Percentiles rank a stretch among this genome's conserved stretches.
Conservation (phyloP, 2,113 vertebrate species). For the Serilophus lunatus region DNA sequence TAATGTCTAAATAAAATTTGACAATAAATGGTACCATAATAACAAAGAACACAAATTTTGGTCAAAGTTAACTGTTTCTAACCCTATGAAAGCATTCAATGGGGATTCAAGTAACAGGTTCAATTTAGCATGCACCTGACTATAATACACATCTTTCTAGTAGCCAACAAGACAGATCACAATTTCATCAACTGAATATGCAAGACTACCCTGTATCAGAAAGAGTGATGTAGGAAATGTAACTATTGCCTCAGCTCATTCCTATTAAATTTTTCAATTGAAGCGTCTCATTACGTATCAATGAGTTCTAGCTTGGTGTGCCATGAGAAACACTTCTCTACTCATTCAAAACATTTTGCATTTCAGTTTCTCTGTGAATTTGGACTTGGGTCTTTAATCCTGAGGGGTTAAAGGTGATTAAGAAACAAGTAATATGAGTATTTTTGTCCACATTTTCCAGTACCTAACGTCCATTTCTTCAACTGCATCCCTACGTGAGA, state of each 20-base stretch:
- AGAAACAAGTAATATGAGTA: background rate
- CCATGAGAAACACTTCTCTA: background rate
- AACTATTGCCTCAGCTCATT: background rate
- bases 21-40: background rate
- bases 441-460: background rate
- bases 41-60: background rate
- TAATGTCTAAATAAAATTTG: background rate
- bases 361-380: background rate
- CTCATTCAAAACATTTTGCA: background rate
- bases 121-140: background rate
- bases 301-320: background rate
- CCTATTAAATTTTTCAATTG: background rate
- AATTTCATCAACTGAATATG: background rate
- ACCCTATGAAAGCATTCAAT: background rate
- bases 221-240: background rate
- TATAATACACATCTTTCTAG: background rate
- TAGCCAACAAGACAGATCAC: background rate
- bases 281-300: background rate
- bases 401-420: background rate
- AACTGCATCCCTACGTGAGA: background rate
- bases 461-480: background rate
- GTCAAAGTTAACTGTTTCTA: background rate
- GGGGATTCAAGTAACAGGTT: background rate
- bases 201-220: background rate
- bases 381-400: background rate